Base-by-base conservation (phyloP, 2,888 invertebrate genomes). In the Halictus quadricinctus region DNA sequence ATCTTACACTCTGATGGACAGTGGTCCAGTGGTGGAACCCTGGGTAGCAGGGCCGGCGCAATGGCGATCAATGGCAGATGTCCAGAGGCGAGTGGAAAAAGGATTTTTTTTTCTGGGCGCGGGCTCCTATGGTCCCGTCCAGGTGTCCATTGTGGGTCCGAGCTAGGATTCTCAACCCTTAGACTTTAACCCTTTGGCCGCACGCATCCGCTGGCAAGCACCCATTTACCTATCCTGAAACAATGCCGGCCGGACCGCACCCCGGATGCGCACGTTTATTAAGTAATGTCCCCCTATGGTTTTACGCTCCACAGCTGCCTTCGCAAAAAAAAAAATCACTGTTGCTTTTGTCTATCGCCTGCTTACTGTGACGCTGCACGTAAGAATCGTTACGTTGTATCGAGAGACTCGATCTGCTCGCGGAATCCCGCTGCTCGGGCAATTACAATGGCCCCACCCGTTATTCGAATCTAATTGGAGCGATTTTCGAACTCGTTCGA, bases 221-320 rank as follows among this genome's bases (percentile, higher is more conserved):
- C 91, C 92, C 90, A 92, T 92, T 93, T 92, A 91, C 90, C 90
- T 91, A 92, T 91, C 87, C 91, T 93, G 93, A 94, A 94, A 94
- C 94, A 94, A 94, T 93, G 89, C 90, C 76, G 88, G 89, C 94
- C 90, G 94, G 94, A 94, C 94, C 93, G 93, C 94, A 93, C 94
- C 94, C 94, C 93, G 94, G 94, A 94, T 94, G 93, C 92, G 89
- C 91, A 88, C 90, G 90, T 91, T 93, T 92, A 92, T 93, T 92
- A 92, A 91, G 92, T 92, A 90, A 91, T 92, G 91, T 92, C 91
- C 91, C 92, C 90, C 90, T 90, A 85, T 85, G 85, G 83, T 86
- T 88, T 90, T 83, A 76, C 85, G 81, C 86, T 72, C 81, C 48
- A 87, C 91, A 91, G 92, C 92, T 91, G 91, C 88, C 89, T 85